Evolutionary conservation across 2,888 invertebrate species (phyloP).

Genomic region (Troides helena): DNA sequence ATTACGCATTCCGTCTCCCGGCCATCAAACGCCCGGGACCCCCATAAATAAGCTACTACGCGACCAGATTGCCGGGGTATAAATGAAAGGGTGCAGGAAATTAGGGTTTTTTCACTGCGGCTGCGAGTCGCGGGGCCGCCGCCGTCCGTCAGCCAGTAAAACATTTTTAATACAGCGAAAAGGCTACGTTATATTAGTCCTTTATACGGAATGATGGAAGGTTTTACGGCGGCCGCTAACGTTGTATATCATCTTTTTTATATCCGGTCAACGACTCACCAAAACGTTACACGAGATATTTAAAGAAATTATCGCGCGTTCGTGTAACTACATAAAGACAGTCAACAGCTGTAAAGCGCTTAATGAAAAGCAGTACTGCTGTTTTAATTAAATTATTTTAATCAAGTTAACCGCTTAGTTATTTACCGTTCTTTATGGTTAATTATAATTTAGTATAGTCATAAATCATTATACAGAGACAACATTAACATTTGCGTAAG

Average conservation of each 20-base stretch:
- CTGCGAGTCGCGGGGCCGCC: conserved; percentile 48
- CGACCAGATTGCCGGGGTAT: conserved; percentile 76
- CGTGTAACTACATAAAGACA: neutral
- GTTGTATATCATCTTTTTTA: conserved; percentile 30
- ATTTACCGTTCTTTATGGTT: neutral
- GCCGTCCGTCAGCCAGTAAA: conserved; percentile 62
- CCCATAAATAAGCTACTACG: conserved; percentile 74
- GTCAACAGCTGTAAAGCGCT: neutral
- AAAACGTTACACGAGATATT: conserved; percentile 12
- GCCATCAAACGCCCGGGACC: conserved; percentile 73
- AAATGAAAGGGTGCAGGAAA: conserved; percentile 80
- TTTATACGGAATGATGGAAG: conserved; percentile 62
- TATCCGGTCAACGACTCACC: conserved; percentile 24
- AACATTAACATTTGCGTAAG: no score
- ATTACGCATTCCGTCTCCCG: conserved; percentile 74
- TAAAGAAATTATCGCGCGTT: conserved; percentile 17
- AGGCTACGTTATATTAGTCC: conserved; percentile 51
- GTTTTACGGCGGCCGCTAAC: conserved; percentile 40
- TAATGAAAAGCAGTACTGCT: neutral
- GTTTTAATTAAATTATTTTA: neutral
- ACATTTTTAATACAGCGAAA: conserved; percentile 74
- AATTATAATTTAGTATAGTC: neutral
- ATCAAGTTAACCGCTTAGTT: neutral
- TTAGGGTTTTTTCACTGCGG: conserved; percentile 77
- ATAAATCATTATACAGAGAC: neutral